These are phyloP conservation scores for Erpornis zantholeuca DNA, from an alignment of 2,113 vertebrate genomes.

Conservation along the genomic window DNA sequence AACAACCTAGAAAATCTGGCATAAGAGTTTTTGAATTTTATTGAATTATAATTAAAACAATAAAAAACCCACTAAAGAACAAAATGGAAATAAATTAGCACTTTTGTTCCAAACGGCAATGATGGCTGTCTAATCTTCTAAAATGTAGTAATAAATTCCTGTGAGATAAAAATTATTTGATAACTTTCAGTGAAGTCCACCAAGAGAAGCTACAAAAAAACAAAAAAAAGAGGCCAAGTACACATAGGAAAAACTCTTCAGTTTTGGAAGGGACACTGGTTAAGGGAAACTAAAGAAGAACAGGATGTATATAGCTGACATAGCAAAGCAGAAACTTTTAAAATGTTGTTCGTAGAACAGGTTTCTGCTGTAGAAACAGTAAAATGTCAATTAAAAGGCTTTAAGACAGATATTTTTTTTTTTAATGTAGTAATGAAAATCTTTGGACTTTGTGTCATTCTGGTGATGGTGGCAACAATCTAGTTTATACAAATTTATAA, in stretches of 20 bases:
- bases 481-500: background rate
- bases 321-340: background rate
- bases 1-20: background rate
- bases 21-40: background rate
- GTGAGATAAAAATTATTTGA: background rate
- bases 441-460: background rate
- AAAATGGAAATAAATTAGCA: background rate
- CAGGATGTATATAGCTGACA: background rate
- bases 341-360: background rate
- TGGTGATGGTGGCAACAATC: background rate
- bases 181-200: background rate
- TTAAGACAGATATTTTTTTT: background rate
- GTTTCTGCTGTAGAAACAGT: background rate
- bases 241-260: background rate
- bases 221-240: background rate
- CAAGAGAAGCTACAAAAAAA: background rate
- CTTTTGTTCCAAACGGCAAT: background rate
- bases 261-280: background rate
- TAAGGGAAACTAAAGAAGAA: background rate
- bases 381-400: background rate
- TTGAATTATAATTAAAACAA: background rate
- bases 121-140: background rate
- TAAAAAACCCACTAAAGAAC: background rate
- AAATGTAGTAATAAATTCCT: background rate
- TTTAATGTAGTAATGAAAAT: background rate